These are phyloP conservation scores for Ectemnius lituratus DNA, from an alignment of 2,888 invertebrate species.

Conservation along the genomic window DNA sequence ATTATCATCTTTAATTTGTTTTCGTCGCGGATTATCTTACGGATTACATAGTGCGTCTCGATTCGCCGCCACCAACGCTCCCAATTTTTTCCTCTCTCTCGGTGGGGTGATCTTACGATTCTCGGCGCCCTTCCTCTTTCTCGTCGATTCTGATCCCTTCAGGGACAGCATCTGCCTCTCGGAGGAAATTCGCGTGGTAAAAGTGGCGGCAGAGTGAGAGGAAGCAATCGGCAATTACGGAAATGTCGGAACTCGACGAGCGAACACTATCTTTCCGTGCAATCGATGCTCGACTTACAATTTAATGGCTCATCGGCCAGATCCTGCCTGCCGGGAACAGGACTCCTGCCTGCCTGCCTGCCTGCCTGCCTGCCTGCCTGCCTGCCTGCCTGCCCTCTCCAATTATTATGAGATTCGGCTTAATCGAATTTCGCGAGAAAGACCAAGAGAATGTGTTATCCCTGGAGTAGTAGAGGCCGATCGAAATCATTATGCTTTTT, in stretches of 20 bases:
- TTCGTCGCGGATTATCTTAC: constrained; percentile 56
- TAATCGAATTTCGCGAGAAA: constrained; percentile 27
- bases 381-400: constrained; percentile 9
- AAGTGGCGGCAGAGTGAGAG: constrained; percentile 19
- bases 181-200: not conserved
- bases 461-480: not conserved
- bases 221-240: constrained; percentile 61
- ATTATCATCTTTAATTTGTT: constrained; percentile 70
- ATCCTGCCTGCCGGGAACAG: constrained; percentile 19
- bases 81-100: constrained; percentile 16
- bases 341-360: not conserved
- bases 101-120: constrained; percentile 46
- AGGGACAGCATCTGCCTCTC: constrained; percentile 27
- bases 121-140: constrained; percentile 4
- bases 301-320: constrained; percentile 50
- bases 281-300: constrained; percentile 46
- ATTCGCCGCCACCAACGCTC: constrained; percentile 14
- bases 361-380: not conserved
- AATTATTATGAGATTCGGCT: constrained; percentile 39
- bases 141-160: constrained; percentile 4
- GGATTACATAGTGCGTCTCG: constrained; percentile 49
- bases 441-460: constrained; percentile 1
- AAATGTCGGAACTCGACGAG: constrained; percentile 60
- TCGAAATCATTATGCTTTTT: not conserved
- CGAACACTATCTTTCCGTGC: constrained; percentile 46